These are phyloP conservation scores for Clamator glandarius DNA, from an alignment of 2,797 vertebrate species.

Conservation along the genomic window DNA sequence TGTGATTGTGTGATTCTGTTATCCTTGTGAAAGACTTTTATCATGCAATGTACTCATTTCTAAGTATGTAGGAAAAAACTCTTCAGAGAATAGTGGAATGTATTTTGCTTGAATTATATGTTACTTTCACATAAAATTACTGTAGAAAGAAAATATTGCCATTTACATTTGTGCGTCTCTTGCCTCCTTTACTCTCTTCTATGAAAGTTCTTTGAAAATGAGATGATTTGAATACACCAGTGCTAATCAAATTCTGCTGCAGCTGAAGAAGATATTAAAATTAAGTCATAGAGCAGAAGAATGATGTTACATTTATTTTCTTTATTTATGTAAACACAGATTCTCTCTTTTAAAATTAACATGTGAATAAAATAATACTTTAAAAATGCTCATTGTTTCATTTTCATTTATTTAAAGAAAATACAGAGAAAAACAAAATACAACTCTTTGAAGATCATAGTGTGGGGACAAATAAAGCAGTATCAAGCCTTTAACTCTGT, in stretches of 20 bases:
- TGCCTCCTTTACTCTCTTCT: not conserved
- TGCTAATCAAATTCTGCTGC: not conserved
- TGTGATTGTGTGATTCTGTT: not conserved
- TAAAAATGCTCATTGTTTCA: not conserved
- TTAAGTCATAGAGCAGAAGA: not conserved
- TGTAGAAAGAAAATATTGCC: not conserved
- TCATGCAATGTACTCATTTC: not conserved
- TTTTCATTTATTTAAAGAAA: not conserved
- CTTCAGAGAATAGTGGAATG: not conserved
- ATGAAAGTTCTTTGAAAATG: not conserved
- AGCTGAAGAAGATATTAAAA: not conserved
- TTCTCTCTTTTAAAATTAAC: not conserved
- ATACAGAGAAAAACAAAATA: not conserved
- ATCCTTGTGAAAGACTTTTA: not conserved
- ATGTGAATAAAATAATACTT: not conserved
- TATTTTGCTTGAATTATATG: not conserved
- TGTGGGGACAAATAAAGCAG: not conserved
- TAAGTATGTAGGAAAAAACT: not conserved
- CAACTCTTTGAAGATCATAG: not conserved
- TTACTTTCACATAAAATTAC: not conserved
- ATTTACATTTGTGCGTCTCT: not conserved
- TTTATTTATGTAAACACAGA: not conserved
- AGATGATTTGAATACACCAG: not conserved
- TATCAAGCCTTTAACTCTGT: not conserved
- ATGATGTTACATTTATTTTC: not conserved